Evolutionary conservation across 2,888 invertebrate genomes (phyloP).

Genomic region (Agriopis leucophaearia): DNA sequence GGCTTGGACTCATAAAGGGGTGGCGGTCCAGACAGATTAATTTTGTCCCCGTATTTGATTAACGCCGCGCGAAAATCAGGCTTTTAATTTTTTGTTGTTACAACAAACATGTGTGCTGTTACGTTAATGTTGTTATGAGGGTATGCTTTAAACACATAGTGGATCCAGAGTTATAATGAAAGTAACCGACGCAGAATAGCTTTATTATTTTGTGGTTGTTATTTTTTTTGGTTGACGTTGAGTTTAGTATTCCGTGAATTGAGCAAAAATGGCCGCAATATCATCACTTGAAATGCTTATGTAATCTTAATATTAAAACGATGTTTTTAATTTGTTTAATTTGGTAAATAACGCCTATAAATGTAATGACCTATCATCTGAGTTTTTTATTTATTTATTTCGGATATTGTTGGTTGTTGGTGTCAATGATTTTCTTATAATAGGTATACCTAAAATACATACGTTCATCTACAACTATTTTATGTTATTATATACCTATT

Average conservation of each 20-base stretch:
- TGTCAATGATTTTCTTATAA: too few species aligned
- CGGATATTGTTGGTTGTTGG: too few species aligned
- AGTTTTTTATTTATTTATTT: too few species aligned
- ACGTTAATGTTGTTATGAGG: slow-evolving; percentile 34
- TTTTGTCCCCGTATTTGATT: slow-evolving; percentile 65
- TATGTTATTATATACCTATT: too few species aligned
- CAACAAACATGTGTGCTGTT: slow-evolving; percentile 37
- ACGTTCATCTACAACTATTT: too few species aligned
- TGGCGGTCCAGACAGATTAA: slow-evolving; percentile 65
- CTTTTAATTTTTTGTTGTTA: slow-evolving; percentile 45
- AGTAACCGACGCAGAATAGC: not conserved
- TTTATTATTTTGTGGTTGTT: slow-evolving; percentile 21
- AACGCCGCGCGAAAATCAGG: slow-evolving; percentile 45
- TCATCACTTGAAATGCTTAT: not conserved
- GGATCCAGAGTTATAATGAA: slow-evolving; percentile 6
- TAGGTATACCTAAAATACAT: too few species aligned
- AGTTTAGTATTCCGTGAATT: not conserved
- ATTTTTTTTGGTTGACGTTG: slow-evolving; percentile 9
- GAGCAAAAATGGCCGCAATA: not conserved
- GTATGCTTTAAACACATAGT: slow-evolving; percentile 18
- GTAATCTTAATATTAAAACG: not conserved
- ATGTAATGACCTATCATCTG: too few species aligned
- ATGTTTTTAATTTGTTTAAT: too few species aligned
- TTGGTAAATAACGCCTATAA: too few species aligned
- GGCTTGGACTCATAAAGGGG: slow-evolving; percentile 60